These are phyloP conservation scores for Centropus unirufus DNA, from an alignment of 2,113 vertebrate genomes.

Conservation along the genomic window DNA sequence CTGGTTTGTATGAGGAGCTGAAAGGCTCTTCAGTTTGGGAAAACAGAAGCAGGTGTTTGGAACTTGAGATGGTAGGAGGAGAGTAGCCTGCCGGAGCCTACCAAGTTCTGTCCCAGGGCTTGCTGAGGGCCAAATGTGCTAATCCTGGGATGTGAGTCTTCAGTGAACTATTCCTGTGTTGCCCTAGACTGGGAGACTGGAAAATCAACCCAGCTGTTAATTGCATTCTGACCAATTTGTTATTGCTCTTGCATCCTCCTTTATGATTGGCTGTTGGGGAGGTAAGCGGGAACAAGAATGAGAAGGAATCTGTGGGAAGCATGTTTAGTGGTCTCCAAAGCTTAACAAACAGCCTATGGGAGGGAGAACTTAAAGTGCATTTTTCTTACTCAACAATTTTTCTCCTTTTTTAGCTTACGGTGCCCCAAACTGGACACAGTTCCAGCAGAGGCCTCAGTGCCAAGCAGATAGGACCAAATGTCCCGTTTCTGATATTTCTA, in stretches of 20 bases:
- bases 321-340: neutral
- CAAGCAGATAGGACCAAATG: neutral
- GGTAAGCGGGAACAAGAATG: neutral
- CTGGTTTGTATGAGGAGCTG: slow-evolving; percentile 4
- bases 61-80: neutral
- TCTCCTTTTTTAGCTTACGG: neutral
- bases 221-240: neutral
- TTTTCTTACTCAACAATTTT: neutral
- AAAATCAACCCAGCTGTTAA: neutral
- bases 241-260: neutral
- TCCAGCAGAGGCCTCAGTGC: neutral
- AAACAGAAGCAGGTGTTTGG: neutral
- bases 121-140: neutral
- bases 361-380: neutral
- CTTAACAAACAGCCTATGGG: neutral
- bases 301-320: neutral
- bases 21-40: neutral
- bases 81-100: neutral
- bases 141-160: neutral
- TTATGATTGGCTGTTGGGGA: neutral
- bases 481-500: neutral
- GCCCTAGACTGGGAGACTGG: neutral
- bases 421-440: neutral
- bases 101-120: neutral
- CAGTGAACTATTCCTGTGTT: neutral